These are phyloP conservation scores for Triops longicaudatus DNA, from an alignment of 1,140 invertebrate species.

Conservation along the genomic window DNA sequence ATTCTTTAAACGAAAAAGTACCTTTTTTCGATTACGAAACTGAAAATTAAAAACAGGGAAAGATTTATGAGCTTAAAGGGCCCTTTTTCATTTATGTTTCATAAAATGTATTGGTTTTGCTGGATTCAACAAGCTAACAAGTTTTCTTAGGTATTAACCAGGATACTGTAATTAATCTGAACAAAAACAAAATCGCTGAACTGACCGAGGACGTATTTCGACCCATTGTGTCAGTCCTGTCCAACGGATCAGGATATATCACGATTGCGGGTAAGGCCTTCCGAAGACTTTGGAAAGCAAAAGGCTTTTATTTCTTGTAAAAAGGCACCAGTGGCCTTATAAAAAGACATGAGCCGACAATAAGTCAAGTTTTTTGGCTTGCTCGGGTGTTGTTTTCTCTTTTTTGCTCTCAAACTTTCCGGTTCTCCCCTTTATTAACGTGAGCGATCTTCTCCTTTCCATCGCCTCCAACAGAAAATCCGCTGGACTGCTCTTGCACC, in stretches of 20 bases:
- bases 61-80: too few relatives aligned
- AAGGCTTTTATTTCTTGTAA: not conserved
- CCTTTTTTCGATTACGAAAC: too few relatives aligned
- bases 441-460: not conserved
- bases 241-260: not conserved
- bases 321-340: not conserved
- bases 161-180: not conserved
- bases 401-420: not conserved
- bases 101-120: too few relatives aligned
- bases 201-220: not conserved
- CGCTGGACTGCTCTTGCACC: constrained; percentile 5
- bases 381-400: not conserved
- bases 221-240: not conserved
- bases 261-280: not conserved
- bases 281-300: not conserved
- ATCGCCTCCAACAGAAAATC: not conserved
- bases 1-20: too few relatives aligned
- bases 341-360: not conserved
- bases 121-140: too few relatives aligned
- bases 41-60: too few relatives aligned
- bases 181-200: not conserved
- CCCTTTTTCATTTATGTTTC: too few relatives aligned
- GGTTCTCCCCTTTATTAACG: not conserved
- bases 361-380: not conserved
- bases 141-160: not conserved